Conservation (phyloP, 2,888 invertebrate species). For the Desoria tigrina region DNA sequence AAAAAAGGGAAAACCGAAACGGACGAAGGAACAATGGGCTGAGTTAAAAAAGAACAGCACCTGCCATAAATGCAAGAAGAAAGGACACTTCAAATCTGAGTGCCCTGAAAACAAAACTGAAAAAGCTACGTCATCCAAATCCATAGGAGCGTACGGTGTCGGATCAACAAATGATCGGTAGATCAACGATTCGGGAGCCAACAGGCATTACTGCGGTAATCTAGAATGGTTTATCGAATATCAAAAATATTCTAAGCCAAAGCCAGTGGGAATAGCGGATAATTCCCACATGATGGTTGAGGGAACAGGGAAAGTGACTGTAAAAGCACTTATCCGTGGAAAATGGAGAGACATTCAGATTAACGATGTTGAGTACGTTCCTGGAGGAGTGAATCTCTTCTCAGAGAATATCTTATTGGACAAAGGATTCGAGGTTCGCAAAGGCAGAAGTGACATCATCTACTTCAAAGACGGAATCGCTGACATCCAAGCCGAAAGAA, state of each 20-base stretch:
- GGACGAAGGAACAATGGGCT: not conserved
- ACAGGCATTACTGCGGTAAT: too few species aligned
- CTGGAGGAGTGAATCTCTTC: conserved; percentile 30
- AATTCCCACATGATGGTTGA: conserved; percentile 1
- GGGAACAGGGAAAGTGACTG: conserved; percentile 25
- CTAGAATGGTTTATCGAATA: too few species aligned
- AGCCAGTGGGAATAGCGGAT: conserved; percentile 23
- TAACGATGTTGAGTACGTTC: conserved; percentile 29
- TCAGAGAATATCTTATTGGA: conserved; percentile 35
- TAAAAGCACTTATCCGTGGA: conserved; percentile 22
- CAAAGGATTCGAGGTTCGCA: conserved; percentile 31
- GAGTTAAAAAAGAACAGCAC: not conserved
- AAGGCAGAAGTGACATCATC: conserved; percentile 8
- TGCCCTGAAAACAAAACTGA: not conserved
- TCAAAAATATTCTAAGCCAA: too few species aligned
- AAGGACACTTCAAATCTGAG: not conserved
- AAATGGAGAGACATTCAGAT: conserved; percentile 28
- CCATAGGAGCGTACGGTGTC: too few species aligned
- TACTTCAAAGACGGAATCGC: conserved; percentile 22
- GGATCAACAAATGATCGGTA: too few species aligned
- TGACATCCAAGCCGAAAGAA: conserved; percentile 19
- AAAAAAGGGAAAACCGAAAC: not conserved
- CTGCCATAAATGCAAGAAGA: not conserved
- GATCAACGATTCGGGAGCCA: too few species aligned
- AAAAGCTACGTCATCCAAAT: too few species aligned